These are phyloP conservation scores for Caenorhabditis latens DNA, from an alignment of 1,140 invertebrate species.

Conservation along the genomic window DNA sequence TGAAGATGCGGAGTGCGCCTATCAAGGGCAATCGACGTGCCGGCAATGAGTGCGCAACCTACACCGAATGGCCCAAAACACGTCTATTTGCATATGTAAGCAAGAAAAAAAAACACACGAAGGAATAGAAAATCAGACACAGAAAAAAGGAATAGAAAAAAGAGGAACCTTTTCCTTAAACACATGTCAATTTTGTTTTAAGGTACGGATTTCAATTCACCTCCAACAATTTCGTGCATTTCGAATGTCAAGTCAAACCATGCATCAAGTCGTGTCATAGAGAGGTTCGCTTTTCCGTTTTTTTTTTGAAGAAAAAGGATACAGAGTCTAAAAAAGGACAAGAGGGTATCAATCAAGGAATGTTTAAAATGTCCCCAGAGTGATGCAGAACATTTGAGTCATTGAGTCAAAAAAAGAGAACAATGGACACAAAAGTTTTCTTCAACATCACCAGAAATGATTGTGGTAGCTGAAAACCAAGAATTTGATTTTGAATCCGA, in stretches of 20 bases:
- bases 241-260: conserved; percentile 65
- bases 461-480: too few relatives aligned
- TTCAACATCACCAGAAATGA: too few relatives aligned
- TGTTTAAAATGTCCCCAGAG: conserved; percentile 35
- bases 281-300: conserved; percentile 50
- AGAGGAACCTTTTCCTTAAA: not conserved
- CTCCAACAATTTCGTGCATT: conserved; percentile 55
- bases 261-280: conserved; percentile 63
- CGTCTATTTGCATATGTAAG: conserved; percentile 68
- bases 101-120: not conserved
- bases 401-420: not conserved
- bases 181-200: conserved; percentile 21
- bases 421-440: not conserved
- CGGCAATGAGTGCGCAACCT: conserved; percentile 58
- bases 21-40: conserved; percentile 64
- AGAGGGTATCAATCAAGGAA: conserved; percentile 17
- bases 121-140: conserved; percentile 22
- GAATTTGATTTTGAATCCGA: too few relatives aligned
- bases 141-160: not conserved
- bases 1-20: conserved; percentile 64
- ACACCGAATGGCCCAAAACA: conserved; percentile 64
- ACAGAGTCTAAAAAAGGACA: not conserved
- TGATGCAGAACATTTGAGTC: conserved; percentile 24
- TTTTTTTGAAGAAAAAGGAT: not conserved
- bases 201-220: conserved; percentile 57